A percentile compares a stretch with the other conserved stretches of the same genome.
These are phyloP conservation scores for Mellivora capensis DNA, from an alignment of 2,113 vertebrate genomes.

Conservation along the genomic window DNA sequence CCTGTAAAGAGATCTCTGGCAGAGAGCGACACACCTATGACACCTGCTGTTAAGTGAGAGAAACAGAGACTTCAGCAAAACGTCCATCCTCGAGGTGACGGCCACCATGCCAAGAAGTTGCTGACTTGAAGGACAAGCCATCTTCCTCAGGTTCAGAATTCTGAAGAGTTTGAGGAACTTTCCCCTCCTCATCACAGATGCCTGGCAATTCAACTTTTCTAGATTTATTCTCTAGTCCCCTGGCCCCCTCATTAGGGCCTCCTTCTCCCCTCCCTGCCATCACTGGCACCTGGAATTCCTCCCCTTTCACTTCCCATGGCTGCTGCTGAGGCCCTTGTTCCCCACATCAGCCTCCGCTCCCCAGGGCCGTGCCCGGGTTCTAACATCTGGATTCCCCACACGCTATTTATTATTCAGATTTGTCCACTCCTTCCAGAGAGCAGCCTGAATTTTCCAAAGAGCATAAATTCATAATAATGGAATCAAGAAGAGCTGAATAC, in stretches of 20 bases:
- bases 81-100: neutral
- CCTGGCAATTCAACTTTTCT: neutral
- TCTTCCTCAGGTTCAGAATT: neutral
- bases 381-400: neutral
- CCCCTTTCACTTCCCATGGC: neutral
- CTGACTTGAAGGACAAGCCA: neutral
- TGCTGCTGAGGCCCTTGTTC: neutral
- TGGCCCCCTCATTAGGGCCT: neutral
- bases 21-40: neutral
- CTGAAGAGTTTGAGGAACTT: neutral
- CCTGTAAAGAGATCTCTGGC: neutral
- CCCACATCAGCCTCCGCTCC: neutral
- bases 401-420: neutral
- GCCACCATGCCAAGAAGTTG: neutral
- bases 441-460: neutral
- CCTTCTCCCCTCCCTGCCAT: neutral
- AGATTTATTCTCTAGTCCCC: neutral
- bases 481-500: constrained; percentile 38
- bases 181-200: neutral
- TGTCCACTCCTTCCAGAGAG: neutral
- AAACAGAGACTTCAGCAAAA: neutral
- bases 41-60: neutral
- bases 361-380: neutral
- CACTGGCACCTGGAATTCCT: neutral
- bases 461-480: neutral